phyloP scores from a whole-genome alignment of 2,797 vertebrate genomes.

The Gephyroberyx darwinii region DNA sequence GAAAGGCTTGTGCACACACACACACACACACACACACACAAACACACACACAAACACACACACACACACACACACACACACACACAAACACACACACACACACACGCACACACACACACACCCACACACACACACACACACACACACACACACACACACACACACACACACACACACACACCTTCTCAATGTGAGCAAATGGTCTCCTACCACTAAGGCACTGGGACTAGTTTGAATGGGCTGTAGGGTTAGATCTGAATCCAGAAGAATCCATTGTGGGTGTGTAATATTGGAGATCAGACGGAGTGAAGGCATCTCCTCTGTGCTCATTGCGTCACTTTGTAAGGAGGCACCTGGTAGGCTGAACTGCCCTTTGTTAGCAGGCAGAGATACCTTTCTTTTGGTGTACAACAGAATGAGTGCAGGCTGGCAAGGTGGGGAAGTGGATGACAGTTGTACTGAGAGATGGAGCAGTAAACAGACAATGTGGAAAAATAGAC shows the following conservation, averaged over 20 bases:
- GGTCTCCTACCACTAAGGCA: slow-evolving; percentile 41
- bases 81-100: too few relatives aligned
- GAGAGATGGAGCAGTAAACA: slow-evolving; percentile 11
- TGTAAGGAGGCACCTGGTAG: slow-evolving; percentile 67
- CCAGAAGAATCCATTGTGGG: slow-evolving; percentile 58
- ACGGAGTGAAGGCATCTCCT: slow-evolving; percentile 60
- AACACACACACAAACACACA: too few relatives aligned
- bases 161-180: background rate
- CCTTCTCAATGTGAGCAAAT: slow-evolving; percentile 36
- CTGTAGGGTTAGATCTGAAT: slow-evolving; percentile 54
- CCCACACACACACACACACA: slow-evolving; percentile 20
- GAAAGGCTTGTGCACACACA: too few relatives aligned
- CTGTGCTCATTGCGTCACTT: slow-evolving; percentile 53
- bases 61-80: too few relatives aligned
- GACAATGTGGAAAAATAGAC: slow-evolving; percentile 3
- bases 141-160: background rate
- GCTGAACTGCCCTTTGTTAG: slow-evolving; percentile 62
- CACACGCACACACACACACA: slow-evolving; percentile 28
- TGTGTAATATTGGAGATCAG: slow-evolving; percentile 56
- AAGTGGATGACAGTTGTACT: slow-evolving; percentile 43
- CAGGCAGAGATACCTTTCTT: slow-evolving; percentile 62
- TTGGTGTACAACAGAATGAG: slow-evolving; percentile 36
- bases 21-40: too few relatives aligned
- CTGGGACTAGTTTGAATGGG: slow-evolving; percentile 49
- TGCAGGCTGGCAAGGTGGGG: slow-evolving; percentile 44